Evolutionary conservation across 2,888 invertebrate genomes (phyloP).

Genomic region (Asteroscopus sphinx): DNA sequence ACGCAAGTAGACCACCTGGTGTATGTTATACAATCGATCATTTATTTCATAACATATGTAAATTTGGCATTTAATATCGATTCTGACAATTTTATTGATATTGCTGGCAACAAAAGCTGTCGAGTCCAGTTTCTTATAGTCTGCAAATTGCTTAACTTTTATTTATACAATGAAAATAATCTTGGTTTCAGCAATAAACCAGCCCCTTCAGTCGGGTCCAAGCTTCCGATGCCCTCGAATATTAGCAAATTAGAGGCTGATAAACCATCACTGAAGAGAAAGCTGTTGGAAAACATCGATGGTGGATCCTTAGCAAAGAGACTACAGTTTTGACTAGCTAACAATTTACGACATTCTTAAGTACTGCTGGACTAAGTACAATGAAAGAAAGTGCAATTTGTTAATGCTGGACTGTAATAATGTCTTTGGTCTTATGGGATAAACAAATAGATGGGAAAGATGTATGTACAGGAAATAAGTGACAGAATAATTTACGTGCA

Average conservation of each 20-base stretch:
- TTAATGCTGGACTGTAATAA: conserved; percentile 40
- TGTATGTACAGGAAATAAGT: neutral
- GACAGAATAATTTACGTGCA: conserved; percentile 13
- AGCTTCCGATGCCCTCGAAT: conserved; percentile 94
- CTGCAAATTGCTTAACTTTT: too few relatives aligned
- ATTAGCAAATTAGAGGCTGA: conserved; percentile 91
- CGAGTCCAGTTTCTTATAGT: too few relatives aligned
- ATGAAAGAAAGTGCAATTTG: conserved; percentile 70
- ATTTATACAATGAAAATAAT: too few relatives aligned
- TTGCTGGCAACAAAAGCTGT: too few relatives aligned
- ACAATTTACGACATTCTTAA: conserved; percentile 38
- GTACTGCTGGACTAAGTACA: conserved; percentile 63
- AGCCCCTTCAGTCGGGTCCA: conserved; percentile 95
- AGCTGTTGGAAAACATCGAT: conserved; percentile 92
- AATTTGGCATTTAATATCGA: too few relatives aligned
- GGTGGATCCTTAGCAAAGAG: conserved; percentile 92
- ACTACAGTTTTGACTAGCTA: conserved; percentile 90
- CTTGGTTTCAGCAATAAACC: conserved; percentile 93
- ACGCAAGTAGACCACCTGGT: too few relatives aligned
- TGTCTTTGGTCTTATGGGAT: conserved; percentile 18
- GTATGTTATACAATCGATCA: too few relatives aligned
- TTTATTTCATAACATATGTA: too few relatives aligned
- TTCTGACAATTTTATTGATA: too few relatives aligned
- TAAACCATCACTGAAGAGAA: conserved; percentile 93
- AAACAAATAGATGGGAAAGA: conserved; percentile 3